Conservation (phyloP, 2,113 vertebrate species). For the Orcinus orca region DNA sequence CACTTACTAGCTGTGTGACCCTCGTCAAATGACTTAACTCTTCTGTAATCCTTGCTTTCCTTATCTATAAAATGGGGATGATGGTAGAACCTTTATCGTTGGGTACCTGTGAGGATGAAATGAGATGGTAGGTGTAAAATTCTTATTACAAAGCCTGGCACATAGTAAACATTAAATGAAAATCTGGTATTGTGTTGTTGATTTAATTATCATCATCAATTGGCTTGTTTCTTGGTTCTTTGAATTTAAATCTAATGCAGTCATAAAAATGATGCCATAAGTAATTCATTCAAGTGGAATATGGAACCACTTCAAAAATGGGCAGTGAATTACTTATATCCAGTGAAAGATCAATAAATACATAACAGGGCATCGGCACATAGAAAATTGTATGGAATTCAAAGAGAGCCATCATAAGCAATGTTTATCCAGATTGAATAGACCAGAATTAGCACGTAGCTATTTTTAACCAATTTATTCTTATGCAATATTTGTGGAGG, state of each 20-base stretch:
- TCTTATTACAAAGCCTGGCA: background rate
- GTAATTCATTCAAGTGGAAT: background rate
- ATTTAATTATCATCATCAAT: background rate
- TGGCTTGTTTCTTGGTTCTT: background rate
- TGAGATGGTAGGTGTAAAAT: background rate
- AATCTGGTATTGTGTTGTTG: background rate
- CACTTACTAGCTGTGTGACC: background rate
- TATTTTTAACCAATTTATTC: background rate
- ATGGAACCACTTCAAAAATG: background rate
- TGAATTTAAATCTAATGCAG: background rate
- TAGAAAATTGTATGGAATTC: background rate
- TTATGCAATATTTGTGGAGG: background rate
- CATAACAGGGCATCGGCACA: background rate
- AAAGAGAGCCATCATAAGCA: background rate
- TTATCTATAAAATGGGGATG: background rate
- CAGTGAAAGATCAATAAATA: background rate
- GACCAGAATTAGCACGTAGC: background rate
- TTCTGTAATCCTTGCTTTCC: background rate
- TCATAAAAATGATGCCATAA: background rate
- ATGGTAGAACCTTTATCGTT: background rate
- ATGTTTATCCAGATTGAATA: background rate
- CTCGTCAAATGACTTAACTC: background rate
- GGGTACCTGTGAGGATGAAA: background rate
- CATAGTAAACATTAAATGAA: background rate
- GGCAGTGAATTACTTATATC: background rate